These are phyloP conservation scores for Keiferia lycopersicella DNA, from an alignment of 2,888 invertebrate genomes.

Conservation along the genomic window DNA sequence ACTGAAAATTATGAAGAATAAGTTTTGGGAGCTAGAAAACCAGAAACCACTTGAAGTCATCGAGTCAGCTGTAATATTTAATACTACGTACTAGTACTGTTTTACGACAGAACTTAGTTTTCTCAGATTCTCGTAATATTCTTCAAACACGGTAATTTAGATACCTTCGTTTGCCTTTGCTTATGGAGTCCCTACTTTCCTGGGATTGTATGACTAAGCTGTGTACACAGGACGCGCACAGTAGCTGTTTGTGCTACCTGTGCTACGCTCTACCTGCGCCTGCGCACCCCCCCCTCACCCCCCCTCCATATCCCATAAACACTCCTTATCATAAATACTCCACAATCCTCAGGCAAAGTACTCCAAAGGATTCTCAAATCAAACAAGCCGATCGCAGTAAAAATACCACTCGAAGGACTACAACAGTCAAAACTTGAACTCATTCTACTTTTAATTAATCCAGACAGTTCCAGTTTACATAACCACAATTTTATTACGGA, in stretches of 20 bases:
- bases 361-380: constrained; percentile 56
- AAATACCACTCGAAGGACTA: constrained; percentile 31
- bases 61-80: too few species aligned
- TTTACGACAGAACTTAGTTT: too few species aligned
- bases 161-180: not conserved
- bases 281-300: constrained; percentile 34
- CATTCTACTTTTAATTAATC: constrained; percentile 55
- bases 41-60: too few species aligned
- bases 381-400: constrained; percentile 57
- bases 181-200: constrained; percentile 44
- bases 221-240: constrained; percentile 74
- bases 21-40: too few species aligned
- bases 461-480: constrained; percentile 56
- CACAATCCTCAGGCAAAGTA: constrained; percentile 65
- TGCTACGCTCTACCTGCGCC: constrained; percentile 69
- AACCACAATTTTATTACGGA: constrained; percentile 68
- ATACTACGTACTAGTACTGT: too few species aligned
- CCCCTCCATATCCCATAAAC: constrained; percentile 47
- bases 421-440: constrained; percentile 37
- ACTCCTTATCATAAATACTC: constrained; percentile 71
- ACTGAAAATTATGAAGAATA: too few species aligned
- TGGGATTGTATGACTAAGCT: constrained; percentile 57
- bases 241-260: constrained; percentile 77
- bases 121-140: too few species aligned
- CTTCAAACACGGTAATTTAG: not conserved